These are phyloP conservation scores for Diadophis punctatus DNA, from an alignment of 2,113 vertebrate species.

Conservation along the genomic window DNA sequence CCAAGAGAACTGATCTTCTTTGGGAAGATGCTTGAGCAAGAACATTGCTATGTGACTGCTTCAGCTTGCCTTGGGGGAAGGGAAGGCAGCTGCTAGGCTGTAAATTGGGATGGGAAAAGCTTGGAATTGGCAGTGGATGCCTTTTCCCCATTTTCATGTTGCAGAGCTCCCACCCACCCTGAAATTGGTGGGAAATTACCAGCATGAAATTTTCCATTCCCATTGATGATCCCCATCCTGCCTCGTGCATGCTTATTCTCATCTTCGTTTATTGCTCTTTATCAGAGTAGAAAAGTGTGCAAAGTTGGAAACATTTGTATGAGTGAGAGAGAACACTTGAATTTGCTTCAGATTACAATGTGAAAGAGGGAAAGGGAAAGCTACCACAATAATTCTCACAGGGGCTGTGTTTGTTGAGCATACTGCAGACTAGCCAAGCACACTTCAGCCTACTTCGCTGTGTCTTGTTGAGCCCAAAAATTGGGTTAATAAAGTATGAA, in stretches of 20 bases:
- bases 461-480: background rate
- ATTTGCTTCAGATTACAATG: background rate
- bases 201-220: background rate
- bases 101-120: background rate
- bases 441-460: background rate
- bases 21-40: constrained; percentile 18
- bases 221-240: background rate
- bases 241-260: background rate
- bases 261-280: background rate
- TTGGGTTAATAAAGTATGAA: background rate
- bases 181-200: background rate
- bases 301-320: background rate
- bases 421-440: background rate
- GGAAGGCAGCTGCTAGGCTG: background rate
- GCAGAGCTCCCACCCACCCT: background rate
- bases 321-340: background rate
- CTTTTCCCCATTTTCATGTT: background rate
- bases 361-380: background rate
- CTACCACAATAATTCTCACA: background rate
- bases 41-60: constrained; percentile 8
- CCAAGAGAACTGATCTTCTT: background rate
- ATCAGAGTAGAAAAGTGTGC: background rate
- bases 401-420: background rate
- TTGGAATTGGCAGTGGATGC: background rate
- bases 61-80: constrained; percentile 19